Conservation (phyloP, 2,113 vertebrate genomes). For the Limanda limanda region DNA sequence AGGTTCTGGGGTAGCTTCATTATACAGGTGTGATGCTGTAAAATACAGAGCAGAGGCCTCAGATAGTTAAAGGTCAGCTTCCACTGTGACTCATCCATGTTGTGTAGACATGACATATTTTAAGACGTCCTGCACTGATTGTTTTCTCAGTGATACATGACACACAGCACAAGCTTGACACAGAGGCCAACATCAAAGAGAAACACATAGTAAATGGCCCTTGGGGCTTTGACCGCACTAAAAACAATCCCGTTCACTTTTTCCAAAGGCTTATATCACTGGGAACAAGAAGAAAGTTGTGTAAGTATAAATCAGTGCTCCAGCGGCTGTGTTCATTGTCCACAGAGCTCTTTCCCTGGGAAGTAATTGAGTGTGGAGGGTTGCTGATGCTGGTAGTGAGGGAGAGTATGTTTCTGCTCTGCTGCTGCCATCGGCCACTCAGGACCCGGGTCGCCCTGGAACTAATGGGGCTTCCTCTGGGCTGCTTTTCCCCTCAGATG, state of each 20-base stretch:
- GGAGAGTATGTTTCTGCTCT: slow-evolving; percentile 63
- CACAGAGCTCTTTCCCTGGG: slow-evolving; percentile 45
- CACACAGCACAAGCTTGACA: slow-evolving; percentile 30
- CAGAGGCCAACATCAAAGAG: slow-evolving; percentile 18
- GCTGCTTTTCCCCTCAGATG: slow-evolving; percentile 86
- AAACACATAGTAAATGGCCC: slow-evolving; percentile 27
- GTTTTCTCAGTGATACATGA: slow-evolving; percentile 44
- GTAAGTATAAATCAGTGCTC: slow-evolving; percentile 51
- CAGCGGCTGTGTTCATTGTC: slow-evolving; percentile 60
- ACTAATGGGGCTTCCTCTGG: slow-evolving; percentile 83
- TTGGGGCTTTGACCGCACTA: slow-evolving; percentile 11
- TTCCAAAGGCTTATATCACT: slow-evolving; percentile 39
- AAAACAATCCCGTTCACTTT: slow-evolving; percentile 8
- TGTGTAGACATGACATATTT: slow-evolving; percentile 21
- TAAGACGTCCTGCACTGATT: slow-evolving; percentile 26
- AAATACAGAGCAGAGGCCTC: slow-evolving; percentile 38
- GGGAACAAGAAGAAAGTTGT: slow-evolving; percentile 47
- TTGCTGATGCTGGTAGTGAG: slow-evolving; percentile 43
- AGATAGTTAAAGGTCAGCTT: slow-evolving; percentile 14
- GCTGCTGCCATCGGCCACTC: slow-evolving; percentile 64
- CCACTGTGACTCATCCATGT: slow-evolving; percentile 17
- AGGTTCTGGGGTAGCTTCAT: slow-evolving; percentile 21
- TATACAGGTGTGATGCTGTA: slow-evolving; percentile 20
- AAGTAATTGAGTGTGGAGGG: slow-evolving; percentile 65
- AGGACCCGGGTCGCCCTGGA: slow-evolving; percentile 72